Base-by-base conservation (phyloP, 2,888 invertebrate genomes). In the Petrolisthes cinctipes region DNA sequence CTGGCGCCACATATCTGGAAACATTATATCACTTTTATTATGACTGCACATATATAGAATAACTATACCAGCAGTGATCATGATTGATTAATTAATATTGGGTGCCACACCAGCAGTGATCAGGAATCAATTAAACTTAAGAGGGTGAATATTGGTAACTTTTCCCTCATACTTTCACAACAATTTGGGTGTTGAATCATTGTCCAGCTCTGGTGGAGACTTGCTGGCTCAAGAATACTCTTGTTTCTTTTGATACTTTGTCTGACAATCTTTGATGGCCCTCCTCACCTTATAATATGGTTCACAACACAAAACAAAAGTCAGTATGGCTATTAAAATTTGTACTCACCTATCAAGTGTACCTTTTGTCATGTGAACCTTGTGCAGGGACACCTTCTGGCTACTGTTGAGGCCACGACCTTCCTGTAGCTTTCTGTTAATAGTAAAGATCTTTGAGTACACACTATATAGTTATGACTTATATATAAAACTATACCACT, bases 1-100 rank as follows among this genome's bases (percentile, higher is more conserved):
- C 20, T 4, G 87, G 87, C 14, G 83, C 87, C 11, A 87, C 20
- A n/a, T 75, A 87, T 66, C 86, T 86, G 78, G 66, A 76, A 82
- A 78, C 53, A n/a, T 5, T 37, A 82, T 17, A 82, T 68, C 73
- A 23, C 14, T 37, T 37, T 57, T 5, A 51, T n/a, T 80, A 80
- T 54, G n/a, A 17, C 53, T n/a, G n/a, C n/a, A 7, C 11, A 20
- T 68, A 51, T 68, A 61, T 37, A n/a, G 11, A 61, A 81, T 5
- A 23, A 66, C 57, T 81, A 9, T 4, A 61, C 57, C 57, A 23
- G 20, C 5, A 57, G 11, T 57, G 23, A 80, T 56, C n/a, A 17
- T 54, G 37, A 37, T 37, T 37, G 37, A 37, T 37, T 37, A 2
- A 37, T 37, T 37, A 2, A 37, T 37, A 37, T 37, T 37, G n/a